These are phyloP conservation scores for Onychostruthus taczanowskii DNA, from an alignment of 2,113 vertebrate genomes.

Conservation along the genomic window DNA sequence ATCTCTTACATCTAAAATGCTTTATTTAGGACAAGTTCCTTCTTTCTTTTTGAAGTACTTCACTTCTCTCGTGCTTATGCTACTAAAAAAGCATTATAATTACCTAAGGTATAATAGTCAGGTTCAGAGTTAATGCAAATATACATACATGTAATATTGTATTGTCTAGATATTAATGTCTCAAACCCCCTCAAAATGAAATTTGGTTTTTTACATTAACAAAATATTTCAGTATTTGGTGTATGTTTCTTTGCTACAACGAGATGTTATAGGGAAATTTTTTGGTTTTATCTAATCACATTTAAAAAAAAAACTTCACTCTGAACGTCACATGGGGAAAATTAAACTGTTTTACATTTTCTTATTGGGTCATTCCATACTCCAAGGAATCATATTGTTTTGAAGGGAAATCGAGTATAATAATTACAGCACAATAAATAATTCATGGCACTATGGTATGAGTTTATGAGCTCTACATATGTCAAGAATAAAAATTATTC, in stretches of 20 bases:
- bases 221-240: not conserved
- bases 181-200: not conserved
- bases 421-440: not conserved
- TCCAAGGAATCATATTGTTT: not conserved
- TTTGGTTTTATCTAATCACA: not conserved
- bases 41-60: not conserved
- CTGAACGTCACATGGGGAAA: not conserved
- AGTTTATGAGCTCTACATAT: not conserved
- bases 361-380: not conserved
- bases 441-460: not conserved
- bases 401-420: not conserved
- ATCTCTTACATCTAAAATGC: not conserved
- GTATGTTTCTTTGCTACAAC: not conserved
- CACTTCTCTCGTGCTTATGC: not conserved
- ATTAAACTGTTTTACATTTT: not conserved
- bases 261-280: not conserved
- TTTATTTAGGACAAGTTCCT: not conserved
- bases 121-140: not conserved
- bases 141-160: not conserved
- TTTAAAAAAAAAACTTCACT: not conserved
- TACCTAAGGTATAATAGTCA: not conserved
- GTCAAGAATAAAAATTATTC: not conserved
- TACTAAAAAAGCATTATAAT: not conserved
- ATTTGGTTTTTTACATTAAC: not conserved
- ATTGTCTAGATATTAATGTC: not conserved